Base-by-base conservation (phyloP, 2,888 invertebrate species). In the Lepeophtheirus nordmannii region DNA sequence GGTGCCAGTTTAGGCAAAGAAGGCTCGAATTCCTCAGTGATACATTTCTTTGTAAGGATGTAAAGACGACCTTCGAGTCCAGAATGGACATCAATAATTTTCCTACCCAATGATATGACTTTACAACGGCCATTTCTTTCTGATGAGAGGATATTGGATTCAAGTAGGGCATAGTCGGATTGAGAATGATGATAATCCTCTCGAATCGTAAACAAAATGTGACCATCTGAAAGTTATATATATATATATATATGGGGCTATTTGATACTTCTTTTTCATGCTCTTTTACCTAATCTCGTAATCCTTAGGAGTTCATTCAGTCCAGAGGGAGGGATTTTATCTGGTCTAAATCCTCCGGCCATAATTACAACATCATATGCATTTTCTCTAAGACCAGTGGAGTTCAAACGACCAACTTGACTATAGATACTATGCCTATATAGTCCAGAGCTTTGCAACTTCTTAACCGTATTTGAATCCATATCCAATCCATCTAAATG, bases 291-390 rank as follows among this genome's bases (percentile, higher is more conserved):
- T 11, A 38, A 17, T 60, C 39, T 22, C 2, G 60, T 60, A 10
- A 60, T n/a, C 30, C 64, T 53, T 10, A 64, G 2, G 9, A 64
- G 12, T 64, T 64, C 64, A 17, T 23, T 56, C 10, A 64, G 22
- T 14, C 23, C 30, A n/a, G 53, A 23, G 5, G 64, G 64, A 22
- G 17, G 39, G 10, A 64, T 64, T 12, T 46, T 64, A 56, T 20
- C 17, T 14, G 64, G 46, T 20, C 41, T 40, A 22, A 64, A 41
- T 20, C 64, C 64, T 2, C 57, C 46, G 10, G 57, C 39, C 30
- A 46, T 56, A n/a, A 64, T 14, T 20, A 64, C 56, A 1, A 56
- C 64, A 17, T 64, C 64, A n/a, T 64, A 64, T 8, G 38, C 23
- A 10, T 56, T 56, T 22, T 64, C 64, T 10, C 57, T 20, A 17